Evolutionary conservation across 2,113 vertebrate genomes (phyloP), one percentile per base, ranked within the genome.

Genomic region (Serinus canaria): DNA sequence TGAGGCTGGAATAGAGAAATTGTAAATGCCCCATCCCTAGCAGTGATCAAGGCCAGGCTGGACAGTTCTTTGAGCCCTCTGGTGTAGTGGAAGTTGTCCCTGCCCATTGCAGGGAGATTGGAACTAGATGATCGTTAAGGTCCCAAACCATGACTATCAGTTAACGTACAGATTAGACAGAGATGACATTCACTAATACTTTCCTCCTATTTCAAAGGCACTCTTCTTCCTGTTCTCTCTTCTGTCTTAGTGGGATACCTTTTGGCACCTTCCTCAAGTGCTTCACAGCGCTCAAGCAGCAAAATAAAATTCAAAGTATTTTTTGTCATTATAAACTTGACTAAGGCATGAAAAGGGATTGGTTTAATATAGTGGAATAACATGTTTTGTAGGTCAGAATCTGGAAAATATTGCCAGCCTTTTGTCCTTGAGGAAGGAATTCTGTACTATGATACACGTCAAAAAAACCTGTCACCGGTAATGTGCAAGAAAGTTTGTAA

Each of bases 31-130:
- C 20, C 9, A 35, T 15, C 8, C 11, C 16, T 76, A 21, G 17
- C 41, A 35, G 30, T 62, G n/a, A 19, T 69, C 41, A 62, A 69
- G 47, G 62, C 21, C 10, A 49, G 25, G 30, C 0, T 74, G 52
- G 28, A 30, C 9, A 50, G 28, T 9, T 47, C 55, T 49, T n/a
- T 62, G 24, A 76, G 21, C 17, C 35, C 15, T 30, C 62, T 68
- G 30, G 20, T 41, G 7, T 7, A 47, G 13, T 47, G 11, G 46
- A 47, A 83, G 9, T 2, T 30, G n/a, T 7, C 11, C 47, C 10
- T 46, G 41, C 10, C 30, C 12, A 7, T 31, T 0, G 0, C n/a
- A 53, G 41, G 7, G n/a, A 4, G 14, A 2, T 35, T 23, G 25
- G 17, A 69, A 62, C 17, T 27, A 55, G 19, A n/a, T 39, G n/a